Evolutionary conservation across 2,888 invertebrate genomes (phyloP).

Genomic region (Fragum sueziense): DNA sequence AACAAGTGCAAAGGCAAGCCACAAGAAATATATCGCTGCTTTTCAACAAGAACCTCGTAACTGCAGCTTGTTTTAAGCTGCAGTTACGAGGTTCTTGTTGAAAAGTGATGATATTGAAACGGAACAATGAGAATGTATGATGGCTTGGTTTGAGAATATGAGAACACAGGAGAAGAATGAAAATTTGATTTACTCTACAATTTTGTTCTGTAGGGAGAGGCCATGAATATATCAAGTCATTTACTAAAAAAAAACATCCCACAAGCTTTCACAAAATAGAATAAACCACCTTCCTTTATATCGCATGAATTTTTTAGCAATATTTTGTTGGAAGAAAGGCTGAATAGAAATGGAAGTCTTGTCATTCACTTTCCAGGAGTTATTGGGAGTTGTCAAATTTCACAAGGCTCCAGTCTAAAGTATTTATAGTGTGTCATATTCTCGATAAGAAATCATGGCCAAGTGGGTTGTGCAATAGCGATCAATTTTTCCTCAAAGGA

Average conservation of each 20-base stretch:
- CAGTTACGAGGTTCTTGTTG: too few relatives aligned
- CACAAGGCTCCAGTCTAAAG: constrained; percentile 8
- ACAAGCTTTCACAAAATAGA: neutral
- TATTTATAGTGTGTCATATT: neutral
- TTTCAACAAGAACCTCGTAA: too few relatives aligned
- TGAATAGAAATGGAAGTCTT: neutral
- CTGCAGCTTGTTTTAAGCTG: too few relatives aligned
- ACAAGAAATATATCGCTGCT: too few relatives aligned
- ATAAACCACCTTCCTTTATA: constrained; percentile 4
- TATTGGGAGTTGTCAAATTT: constrained; percentile 1
- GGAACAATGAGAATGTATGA: too few relatives aligned
- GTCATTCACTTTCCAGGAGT: constrained; percentile 6
- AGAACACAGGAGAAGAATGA: neutral
- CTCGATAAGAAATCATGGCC: neutral
- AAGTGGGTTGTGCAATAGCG: too few relatives aligned
- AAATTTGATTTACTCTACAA: constrained; percentile 16
- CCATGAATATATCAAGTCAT: constrained; percentile 7
- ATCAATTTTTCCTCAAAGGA: too few relatives aligned
- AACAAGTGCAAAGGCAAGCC: too few relatives aligned
- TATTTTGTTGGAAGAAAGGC: neutral
- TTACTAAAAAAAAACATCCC: constrained; percentile 10
- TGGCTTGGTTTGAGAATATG: too few relatives aligned
- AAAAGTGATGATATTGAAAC: too few relatives aligned
- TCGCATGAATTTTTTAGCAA: neutral
- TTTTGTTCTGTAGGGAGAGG: neutral